These are phyloP conservation scores for Brachionus koreanus DNA, from an alignment of 1,140 invertebrate species.

Conservation along the genomic window DNA sequence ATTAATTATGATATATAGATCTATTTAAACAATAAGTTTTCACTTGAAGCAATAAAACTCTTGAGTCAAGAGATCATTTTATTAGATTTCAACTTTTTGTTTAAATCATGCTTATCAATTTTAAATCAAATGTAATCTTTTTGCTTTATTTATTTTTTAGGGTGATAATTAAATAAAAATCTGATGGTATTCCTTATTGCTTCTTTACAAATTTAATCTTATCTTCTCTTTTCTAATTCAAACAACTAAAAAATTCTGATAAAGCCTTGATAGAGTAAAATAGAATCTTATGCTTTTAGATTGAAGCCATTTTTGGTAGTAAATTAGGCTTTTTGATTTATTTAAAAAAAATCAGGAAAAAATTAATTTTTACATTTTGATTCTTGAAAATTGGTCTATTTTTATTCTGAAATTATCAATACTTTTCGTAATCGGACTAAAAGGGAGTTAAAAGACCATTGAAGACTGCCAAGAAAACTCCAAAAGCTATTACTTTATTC, in stretches of 20 bases:
- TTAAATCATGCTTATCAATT: constrained; percentile 35
- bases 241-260: neutral
- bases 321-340: too few species aligned
- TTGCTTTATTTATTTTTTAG: neutral
- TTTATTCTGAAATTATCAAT: too few species aligned
- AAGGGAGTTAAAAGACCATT: too few species aligned
- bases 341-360: too few species aligned
- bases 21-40: neutral
- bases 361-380: too few species aligned
- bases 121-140: neutral
- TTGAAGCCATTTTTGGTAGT: too few species aligned
- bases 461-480: too few species aligned
- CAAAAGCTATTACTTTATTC: too few species aligned
- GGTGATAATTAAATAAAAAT: neutral
- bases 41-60: constrained; percentile 19
- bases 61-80: neutral
- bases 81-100: neutral
- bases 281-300: too few species aligned
- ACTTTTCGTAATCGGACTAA: too few species aligned
- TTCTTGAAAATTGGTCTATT: too few species aligned
- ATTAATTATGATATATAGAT: constrained; percentile 13
- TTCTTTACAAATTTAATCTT: neutral
- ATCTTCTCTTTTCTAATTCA: neutral
- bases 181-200: neutral
- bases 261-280: neutral